These are phyloP conservation scores for Anguilla megastoma DNA, from an alignment of 2,797 vertebrate genomes.

Conservation along the genomic window DNA sequence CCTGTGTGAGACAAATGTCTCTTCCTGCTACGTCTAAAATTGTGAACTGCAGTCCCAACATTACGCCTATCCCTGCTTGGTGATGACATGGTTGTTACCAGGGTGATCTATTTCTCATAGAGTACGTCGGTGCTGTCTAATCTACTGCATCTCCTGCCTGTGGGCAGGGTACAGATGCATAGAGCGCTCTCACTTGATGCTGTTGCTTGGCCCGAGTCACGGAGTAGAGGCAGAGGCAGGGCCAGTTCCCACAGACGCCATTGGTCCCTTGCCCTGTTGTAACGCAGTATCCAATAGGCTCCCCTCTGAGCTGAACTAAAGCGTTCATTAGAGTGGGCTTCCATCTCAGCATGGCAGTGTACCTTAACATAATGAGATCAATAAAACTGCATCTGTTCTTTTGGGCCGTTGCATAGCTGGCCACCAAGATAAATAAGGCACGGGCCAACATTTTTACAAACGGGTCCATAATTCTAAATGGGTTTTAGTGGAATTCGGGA, in stretches of 20 bases:
- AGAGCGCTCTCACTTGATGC: background rate
- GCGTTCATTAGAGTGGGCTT: slow-evolving; percentile 11
- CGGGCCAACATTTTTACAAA: slow-evolving; percentile 50
- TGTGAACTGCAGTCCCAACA: background rate
- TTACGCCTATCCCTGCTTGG: background rate
- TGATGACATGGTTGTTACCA: background rate
- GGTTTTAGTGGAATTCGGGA: slow-evolving; percentile 40
- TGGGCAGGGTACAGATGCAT: background rate
- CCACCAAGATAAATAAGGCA: slow-evolving; percentile 17
- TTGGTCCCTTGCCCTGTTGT: background rate
- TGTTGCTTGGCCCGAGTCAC: background rate
- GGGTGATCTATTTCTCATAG: background rate
- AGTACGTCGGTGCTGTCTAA: background rate
- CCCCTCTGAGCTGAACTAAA: background rate
- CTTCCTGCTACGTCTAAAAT: background rate
- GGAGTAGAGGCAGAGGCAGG: background rate
- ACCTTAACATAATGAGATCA: slow-evolving; percentile 60
- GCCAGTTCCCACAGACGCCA: background rate
- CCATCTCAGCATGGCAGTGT: slow-evolving; percentile 49
- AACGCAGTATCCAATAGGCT: background rate
- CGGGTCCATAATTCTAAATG: slow-evolving; percentile 30
- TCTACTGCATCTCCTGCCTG: background rate
- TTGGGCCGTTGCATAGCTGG: slow-evolving; percentile 44
- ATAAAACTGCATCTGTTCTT: slow-evolving; percentile 62
- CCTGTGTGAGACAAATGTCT: background rate